Percentiles rank a stretch among this genome's conserved stretches.
These are phyloP conservation scores for Anthoscopus minutus DNA, from an alignment of 2,113 vertebrate species.

Conservation along the genomic window DNA sequence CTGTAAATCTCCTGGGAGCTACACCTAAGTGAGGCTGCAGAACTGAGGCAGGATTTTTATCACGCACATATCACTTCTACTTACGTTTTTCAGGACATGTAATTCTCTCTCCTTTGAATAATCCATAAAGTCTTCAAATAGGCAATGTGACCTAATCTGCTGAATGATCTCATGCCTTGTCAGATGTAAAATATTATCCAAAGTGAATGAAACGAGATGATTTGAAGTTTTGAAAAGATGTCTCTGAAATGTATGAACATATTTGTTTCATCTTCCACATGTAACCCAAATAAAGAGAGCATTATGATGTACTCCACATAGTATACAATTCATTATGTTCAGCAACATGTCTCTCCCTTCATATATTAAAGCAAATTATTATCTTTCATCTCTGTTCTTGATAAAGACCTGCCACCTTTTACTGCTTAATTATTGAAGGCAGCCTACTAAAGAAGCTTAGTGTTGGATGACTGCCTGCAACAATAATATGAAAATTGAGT, in stretches of 20 bases:
- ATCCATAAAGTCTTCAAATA: slow-evolving; percentile 46
- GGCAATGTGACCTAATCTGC: slow-evolving; percentile 15
- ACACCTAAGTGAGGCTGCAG: not conserved
- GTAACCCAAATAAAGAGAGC: slow-evolving; percentile 50
- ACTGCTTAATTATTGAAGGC: slow-evolving; percentile 63
- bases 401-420: slow-evolving; percentile 58
- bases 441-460: slow-evolving; percentile 34
- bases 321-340: slow-evolving; percentile 52
- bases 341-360: slow-evolving; percentile 39
- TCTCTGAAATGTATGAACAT: slow-evolving; percentile 31
- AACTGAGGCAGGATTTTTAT: not conserved
- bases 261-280: slow-evolving; percentile 59
- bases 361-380: slow-evolving; percentile 44
- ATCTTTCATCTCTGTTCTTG: slow-evolving; percentile 55
- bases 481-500: slow-evolving; percentile 9
- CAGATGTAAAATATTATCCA: slow-evolving; percentile 29
- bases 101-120: slow-evolving; percentile 33
- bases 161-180: slow-evolving; percentile 39
- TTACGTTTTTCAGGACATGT: not conserved
- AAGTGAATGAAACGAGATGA: slow-evolving; percentile 30
- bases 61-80: not conserved
- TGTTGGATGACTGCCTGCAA: slow-evolving; percentile 40
- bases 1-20: not conserved
- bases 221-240: slow-evolving; percentile 41
- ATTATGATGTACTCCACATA: slow-evolving; percentile 28